Base-by-base conservation (phyloP, 2,888 invertebrate species). In the Pteria penguin region DNA sequence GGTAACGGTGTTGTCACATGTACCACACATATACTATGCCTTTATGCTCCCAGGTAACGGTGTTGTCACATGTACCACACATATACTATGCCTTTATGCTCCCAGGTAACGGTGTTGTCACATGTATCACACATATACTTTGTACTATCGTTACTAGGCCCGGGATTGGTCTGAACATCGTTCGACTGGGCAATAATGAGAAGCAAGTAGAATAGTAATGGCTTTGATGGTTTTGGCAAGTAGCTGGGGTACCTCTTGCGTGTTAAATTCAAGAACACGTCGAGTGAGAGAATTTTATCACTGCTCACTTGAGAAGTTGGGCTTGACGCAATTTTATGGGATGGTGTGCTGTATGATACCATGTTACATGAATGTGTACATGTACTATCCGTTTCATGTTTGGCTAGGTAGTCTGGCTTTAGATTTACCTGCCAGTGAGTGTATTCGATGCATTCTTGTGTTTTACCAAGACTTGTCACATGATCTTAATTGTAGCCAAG, bases 121-220 rank as follows among this genome's bases (percentile, higher is more conserved):
- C n/a, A n/a, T n/a, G n/a, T n/a, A n/a, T n/a, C n/a, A n/a, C n/a
- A n/a, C n/a, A 69, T 24, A 22, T 69, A 61, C 26, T 36, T 69
- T 2, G 69, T 69, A 24, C 60, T 60, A 27, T 69, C 60, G 27
- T 69, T 69, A 24, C 60, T 69, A 24, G 60, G 60, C 18, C 69
- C 69, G 18, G 36, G 69, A 36, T 69, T 69, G 14, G 54, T 66
- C 22, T 66, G 22, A 26, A 66, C 54, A 29, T 66, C 66, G 2
- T 66, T 66, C 8, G 66, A 66, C 29, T 54, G 33, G 4, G 27
- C 52, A 18, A 66, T 66, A 0, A 66, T 54, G 26, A 66, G 29
- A 2, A 54, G 66, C 1, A 66, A 22, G 18, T 54, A 29, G 14
- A 54, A 66, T 5, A 66, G 26, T 0, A 54, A 0, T 27, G 0